These are phyloP conservation scores for Cerastis rubricosa DNA, from an alignment of 2,888 invertebrate species.

Conservation along the genomic window DNA sequence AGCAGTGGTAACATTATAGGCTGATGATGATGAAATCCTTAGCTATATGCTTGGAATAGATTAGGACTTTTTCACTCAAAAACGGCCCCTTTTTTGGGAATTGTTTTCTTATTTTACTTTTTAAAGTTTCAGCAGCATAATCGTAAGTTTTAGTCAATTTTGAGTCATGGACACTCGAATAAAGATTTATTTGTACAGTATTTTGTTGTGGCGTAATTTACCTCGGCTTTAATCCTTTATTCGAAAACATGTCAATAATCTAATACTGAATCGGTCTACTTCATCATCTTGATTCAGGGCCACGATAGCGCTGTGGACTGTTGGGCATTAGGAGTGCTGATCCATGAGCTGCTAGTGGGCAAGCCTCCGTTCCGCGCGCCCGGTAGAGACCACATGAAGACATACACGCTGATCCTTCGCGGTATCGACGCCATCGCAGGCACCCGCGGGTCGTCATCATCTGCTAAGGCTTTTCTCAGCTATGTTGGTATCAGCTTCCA, in stretches of 20 bases:
- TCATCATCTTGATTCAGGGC: slow-evolving; percentile 84
- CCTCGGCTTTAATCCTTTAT: background rate
- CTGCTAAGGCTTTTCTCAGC: no score
- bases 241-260: no score
- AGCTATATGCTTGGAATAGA: no score
- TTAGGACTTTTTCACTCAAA: background rate
- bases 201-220: background rate
- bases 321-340: slow-evolving; percentile 97
- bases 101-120: background rate
- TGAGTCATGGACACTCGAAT: background rate
- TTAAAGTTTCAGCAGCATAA: background rate
- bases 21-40: no score
- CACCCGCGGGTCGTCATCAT: slow-evolving; percentile 94
- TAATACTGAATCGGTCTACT: no score
- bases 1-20: no score
- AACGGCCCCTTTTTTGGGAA: background rate
- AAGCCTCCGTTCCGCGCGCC: slow-evolving; percentile 97
- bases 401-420: slow-evolving; percentile 97
- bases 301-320: slow-evolving; percentile 97
- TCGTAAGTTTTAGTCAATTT: background rate
- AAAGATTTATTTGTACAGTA: background rate
- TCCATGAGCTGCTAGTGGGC: slow-evolving; percentile 96
- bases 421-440: slow-evolving; percentile 97
- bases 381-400: slow-evolving; percentile 97
- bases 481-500: no score